Conservation (phyloP, 2,797 vertebrate species). For the Apodemus agrarius region DNA sequence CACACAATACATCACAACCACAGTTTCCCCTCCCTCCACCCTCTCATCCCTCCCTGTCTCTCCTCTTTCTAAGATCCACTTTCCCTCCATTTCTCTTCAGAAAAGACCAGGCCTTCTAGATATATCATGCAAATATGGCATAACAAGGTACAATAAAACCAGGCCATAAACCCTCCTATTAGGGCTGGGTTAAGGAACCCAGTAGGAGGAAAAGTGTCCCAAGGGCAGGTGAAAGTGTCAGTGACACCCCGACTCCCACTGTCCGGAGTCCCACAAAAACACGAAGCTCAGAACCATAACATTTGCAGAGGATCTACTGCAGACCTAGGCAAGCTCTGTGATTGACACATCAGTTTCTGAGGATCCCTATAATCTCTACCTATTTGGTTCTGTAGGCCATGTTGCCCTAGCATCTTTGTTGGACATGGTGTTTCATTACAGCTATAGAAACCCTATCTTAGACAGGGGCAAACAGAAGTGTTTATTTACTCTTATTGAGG, state of each 20-base stretch:
- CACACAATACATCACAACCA: neutral
- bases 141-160: neutral
- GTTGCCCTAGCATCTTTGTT: neutral
- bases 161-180: neutral
- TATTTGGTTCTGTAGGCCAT: neutral
- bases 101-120: neutral
- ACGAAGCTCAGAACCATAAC: neutral
- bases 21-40: neutral
- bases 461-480: neutral
- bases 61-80: neutral
- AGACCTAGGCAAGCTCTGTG: neutral
- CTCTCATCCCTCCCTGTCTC: neutral
- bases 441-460: neutral
- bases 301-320: neutral
- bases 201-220: neutral
- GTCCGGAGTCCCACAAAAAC: neutral
- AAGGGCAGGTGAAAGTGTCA: neutral
- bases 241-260: neutral
- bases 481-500: neutral
- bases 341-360: neutral
- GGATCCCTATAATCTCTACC: neutral
- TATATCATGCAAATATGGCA: neutral
- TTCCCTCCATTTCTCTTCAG: neutral
- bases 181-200: neutral
- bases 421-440: neutral